Conservation (phyloP, 2,113 vertebrate genomes). For the zebrafish (Danio rerio) region GRCz12tu NC_133191.1:39152001-39152500, state of each 20-base stretch:
- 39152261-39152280: slow-evolving; percentile 96
- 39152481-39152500: slow-evolving; percentile 54
- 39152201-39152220: slow-evolving; percentile 89
- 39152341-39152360: slow-evolving; percentile 88
- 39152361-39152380: slow-evolving; percentile 91
- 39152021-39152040: slow-evolving; percentile 94
- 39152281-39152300: slow-evolving; percentile 88
- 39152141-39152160: slow-evolving; percentile 68
- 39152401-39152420: slow-evolving; percentile 93
- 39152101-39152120: slow-evolving; percentile 97
- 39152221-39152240: slow-evolving; percentile 92
- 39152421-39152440: slow-evolving; percentile 84
- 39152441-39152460: slow-evolving; percentile 66
- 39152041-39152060: slow-evolving; percentile 99
- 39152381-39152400: slow-evolving; percentile 94
- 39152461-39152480: slow-evolving; percentile 57
- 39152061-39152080: slow-evolving; percentile 95
- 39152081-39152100: slow-evolving; percentile 93
- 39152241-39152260: slow-evolving; percentile 78
- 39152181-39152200: slow-evolving; percentile 87
- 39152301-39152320: slow-evolving; percentile 94
- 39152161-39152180: slow-evolving; percentile 65
- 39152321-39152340: slow-evolving; percentile 95
- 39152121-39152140: slow-evolving; percentile 83
- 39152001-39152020: background rate